Conservation (phyloP, 2,888 invertebrate species). For the Heteromyza rotundicornis region DNA sequence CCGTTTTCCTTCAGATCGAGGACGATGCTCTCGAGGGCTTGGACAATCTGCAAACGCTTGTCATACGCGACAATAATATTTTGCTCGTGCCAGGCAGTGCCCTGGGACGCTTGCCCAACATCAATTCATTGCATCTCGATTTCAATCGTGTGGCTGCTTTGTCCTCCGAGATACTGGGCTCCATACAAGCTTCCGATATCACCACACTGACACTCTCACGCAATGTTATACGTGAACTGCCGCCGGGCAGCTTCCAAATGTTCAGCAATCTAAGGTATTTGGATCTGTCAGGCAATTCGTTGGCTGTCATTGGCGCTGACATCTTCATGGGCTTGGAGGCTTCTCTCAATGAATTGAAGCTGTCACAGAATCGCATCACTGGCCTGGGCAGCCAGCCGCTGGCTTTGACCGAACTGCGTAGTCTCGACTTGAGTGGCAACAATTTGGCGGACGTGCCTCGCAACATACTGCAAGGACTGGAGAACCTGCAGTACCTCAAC, state of each 20-base stretch:
- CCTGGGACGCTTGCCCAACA: slow-evolving; percentile 76
- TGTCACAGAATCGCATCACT: slow-evolving; percentile 77
- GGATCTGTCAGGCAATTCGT: slow-evolving; percentile 80
- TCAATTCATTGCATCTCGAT: slow-evolving; percentile 78
- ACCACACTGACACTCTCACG: slow-evolving; percentile 78
- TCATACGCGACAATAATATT: slow-evolving; percentile 87
- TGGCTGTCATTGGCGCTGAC: slow-evolving; percentile 74
- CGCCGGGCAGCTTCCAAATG: slow-evolving; percentile 78
- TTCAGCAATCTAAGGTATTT: slow-evolving; percentile 74
- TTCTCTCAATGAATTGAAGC: slow-evolving; percentile 72
- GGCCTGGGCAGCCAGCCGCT: slow-evolving; percentile 71
- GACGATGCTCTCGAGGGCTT: slow-evolving; percentile 87
- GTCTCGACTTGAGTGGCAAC: slow-evolving; percentile 81
- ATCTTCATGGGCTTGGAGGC: slow-evolving; percentile 80
- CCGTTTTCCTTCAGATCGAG: slow-evolving; percentile 70
- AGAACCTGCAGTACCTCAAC: slow-evolving; percentile 74
- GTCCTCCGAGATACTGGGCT: slow-evolving; percentile 77
- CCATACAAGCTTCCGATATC: slow-evolving; percentile 72
- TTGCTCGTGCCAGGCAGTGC: slow-evolving; percentile 84
- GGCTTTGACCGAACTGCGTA: slow-evolving; percentile 70
- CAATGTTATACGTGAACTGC: slow-evolving; percentile 87
- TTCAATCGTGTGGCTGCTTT: slow-evolving; percentile 87
- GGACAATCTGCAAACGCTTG: slow-evolving; percentile 75
- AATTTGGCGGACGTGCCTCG: slow-evolving; percentile 75
- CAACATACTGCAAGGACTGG: slow-evolving; percentile 72